Conservation (phyloP, 2,113 vertebrate species). For the Rattus norvegicus region DNA sequence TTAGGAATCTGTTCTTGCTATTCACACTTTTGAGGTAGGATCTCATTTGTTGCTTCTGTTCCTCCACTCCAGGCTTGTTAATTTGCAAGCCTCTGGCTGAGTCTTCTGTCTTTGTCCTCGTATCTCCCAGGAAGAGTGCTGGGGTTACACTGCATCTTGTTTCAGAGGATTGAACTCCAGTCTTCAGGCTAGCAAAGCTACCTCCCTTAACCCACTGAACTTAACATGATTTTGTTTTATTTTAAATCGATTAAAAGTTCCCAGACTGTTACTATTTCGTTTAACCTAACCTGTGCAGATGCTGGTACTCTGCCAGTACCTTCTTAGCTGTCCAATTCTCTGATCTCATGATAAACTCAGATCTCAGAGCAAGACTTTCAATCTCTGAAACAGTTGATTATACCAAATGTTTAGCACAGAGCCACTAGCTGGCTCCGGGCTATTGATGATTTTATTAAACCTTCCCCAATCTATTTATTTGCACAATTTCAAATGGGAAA, state of each 20-base stretch:
- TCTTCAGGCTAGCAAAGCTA: neutral
- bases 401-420: conserved; percentile 56
- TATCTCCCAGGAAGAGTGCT: neutral
- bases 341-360: conserved; percentile 7
- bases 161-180: neutral
- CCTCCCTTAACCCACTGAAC: neutral
- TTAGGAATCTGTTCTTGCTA: neutral
- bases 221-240: neutral
- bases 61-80: neutral
- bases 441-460: conserved; percentile 77
- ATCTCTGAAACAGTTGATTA: conserved; percentile 60
- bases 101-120: neutral
- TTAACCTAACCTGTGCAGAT: neutral
- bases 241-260: neutral
- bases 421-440: conserved; percentile 59
- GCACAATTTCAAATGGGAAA: conserved; percentile 67
- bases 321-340: neutral
- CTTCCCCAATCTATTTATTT: conserved; percentile 76
- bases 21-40: too few species aligned
- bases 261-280: neutral
- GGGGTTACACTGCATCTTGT: neutral
- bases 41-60: neutral
- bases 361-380: conserved; percentile 13
- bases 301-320: neutral
- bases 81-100: neutral